Evolutionary conservation across 2,113 vertebrate species (phyloP), one percentile per base, ranked within the genome.

Genomic region (Turdus rufiventris): DNA sequence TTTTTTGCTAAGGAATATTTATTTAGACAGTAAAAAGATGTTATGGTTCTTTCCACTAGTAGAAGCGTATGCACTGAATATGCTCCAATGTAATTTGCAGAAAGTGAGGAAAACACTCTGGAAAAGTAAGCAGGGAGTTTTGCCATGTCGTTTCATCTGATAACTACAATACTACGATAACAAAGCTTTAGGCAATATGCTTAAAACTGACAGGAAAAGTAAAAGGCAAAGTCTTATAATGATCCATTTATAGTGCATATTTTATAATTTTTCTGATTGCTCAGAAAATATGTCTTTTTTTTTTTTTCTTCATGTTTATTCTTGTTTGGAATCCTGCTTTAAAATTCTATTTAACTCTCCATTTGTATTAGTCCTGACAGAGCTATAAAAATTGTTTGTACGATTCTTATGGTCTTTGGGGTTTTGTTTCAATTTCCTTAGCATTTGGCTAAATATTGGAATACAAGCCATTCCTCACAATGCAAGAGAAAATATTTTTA

Each of bases 181-280:
- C 73, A 97, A 95, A 96, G 91, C 91, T 97, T 93, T 93, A 97
- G 95, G 96, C 93, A 94, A 96, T 88, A 90, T 93, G 66, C 58
- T 93, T 94, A 91, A 94, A 88, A 93, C 70, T 89, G 93, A 94
- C 95, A 93, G 84, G 79, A 91, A 95, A 95, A 91, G 85, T 87
- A 96, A 89, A 58, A 77, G 84, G 73, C 81, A 77, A 91, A 91
- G 31, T 63, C 72, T 81, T 80, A 67, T 88, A 93, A 94, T 43
- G 53, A 91, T 93, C 75, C 54, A 40, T 82, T 93, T 92, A 63
- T 81, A 89, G 36, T 58, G 77, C 61, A 17, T 71, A 63, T 61
- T 91, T 91, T 73, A 85, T 73, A 93, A 72, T 83, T 94, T 79
- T 86, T 80, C 73, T 58, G 40, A 88, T 86, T 58, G 9, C 65